Percentiles rank a stretch among this genome's conserved stretches.
phyloP scores from a whole-genome alignment of 2,113 vertebrate genomes.

The Symphodus melops region DNA sequence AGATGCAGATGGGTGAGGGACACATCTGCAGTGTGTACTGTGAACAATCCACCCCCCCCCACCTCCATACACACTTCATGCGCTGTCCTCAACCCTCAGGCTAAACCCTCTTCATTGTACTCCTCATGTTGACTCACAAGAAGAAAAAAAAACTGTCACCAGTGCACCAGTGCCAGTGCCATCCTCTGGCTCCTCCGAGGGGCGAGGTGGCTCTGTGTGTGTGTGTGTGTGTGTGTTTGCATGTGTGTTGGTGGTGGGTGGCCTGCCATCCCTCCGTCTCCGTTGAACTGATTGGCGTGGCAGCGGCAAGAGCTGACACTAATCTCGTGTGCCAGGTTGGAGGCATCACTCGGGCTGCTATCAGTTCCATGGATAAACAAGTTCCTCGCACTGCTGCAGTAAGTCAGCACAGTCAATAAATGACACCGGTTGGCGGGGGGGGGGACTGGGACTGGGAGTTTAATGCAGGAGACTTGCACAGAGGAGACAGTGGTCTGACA shows the following conservation, averaged over 20 bases:
- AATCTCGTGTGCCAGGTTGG: conserved; percentile 70
- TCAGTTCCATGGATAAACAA: conserved; percentile 59
- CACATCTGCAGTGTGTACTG: conserved; percentile 58
- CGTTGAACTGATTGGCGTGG: conserved; percentile 64
- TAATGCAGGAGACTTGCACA: neutral
- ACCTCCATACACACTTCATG: neutral
- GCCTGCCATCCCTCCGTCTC: conserved; percentile 58
- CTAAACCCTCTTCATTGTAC: conserved; percentile 66
- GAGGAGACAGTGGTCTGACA: conserved; percentile 17
- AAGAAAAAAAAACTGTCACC: conserved; percentile 62
- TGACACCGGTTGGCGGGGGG: too few relatives aligned
- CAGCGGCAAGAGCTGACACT: conserved; percentile 66
- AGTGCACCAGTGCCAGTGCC: conserved; percentile 40
- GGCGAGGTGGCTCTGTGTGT: conserved; percentile 27
- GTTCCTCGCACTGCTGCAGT: conserved; percentile 47
- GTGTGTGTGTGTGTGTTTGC: conserved; percentile 43
- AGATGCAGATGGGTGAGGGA: conserved; percentile 61
- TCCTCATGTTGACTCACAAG: conserved; percentile 59
- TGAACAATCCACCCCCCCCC: conserved; percentile 41
- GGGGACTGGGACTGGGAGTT: neutral
- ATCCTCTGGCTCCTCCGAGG: conserved; percentile 61
- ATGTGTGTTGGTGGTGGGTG: conserved; percentile 65
- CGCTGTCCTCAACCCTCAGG: conserved; percentile 56
- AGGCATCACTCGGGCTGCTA: conserved; percentile 47
- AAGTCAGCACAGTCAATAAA: conserved; percentile 39